Conservation (phyloP, 1,140 invertebrate species). For the Drosophila erecta region DNA sequence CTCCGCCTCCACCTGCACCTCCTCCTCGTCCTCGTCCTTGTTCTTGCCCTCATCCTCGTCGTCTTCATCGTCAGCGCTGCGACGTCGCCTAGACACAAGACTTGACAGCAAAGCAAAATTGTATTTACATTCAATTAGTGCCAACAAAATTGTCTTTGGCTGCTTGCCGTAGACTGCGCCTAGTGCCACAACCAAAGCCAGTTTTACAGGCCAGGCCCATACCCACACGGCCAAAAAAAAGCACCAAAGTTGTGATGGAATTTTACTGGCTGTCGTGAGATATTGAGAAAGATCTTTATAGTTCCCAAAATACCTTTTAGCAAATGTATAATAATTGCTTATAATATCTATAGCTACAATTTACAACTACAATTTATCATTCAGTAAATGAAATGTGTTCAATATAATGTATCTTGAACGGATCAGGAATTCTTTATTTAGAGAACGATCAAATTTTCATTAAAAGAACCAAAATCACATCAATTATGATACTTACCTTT, state of each 20-base stretch:
- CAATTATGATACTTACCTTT: background rate
- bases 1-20: background rate
- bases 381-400: background rate
- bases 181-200: conserved; percentile 35
- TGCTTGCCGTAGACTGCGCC: conserved; percentile 71
- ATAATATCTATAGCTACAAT: background rate
- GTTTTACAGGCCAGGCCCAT: background rate
- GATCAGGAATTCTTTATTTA: too few species aligned
- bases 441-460: background rate
- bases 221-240: conserved; percentile 28
- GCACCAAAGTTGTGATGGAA: conserved; percentile 1
- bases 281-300: too few species aligned
- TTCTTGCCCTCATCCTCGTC: conserved; percentile 23
- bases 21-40: conserved; percentile 6
- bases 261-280: background rate
- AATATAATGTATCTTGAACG: background rate
- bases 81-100: conserved; percentile 77
- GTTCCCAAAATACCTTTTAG: background rate
- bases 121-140: conserved; percentile 84
- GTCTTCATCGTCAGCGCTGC: conserved; percentile 35
- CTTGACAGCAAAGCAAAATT: conserved; percentile 83
- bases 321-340: background rate
- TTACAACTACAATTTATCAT: background rate
- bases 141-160: conserved; percentile 83
- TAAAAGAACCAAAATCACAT: too few species aligned